These are phyloP conservation scores for Macaria liturata DNA, from an alignment of 2,888 invertebrate species.

Conservation along the genomic window DNA sequence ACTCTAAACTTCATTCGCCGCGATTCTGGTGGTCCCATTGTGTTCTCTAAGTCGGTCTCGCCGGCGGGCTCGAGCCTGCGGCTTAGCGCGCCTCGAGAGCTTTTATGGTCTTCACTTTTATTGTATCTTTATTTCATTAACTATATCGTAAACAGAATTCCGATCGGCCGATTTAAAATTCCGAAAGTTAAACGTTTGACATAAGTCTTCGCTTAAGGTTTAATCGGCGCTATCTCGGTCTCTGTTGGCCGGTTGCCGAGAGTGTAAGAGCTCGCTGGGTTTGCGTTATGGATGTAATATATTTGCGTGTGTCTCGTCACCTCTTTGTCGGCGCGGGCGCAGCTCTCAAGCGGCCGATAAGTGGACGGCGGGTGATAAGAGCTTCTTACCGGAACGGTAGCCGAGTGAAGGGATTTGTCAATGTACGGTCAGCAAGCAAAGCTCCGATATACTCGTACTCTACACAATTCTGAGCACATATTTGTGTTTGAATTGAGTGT, in stretches of 20 bases:
- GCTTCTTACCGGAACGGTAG: slow-evolving; percentile 67
- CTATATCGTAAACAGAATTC: slow-evolving; percentile 58
- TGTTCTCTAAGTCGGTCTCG: slow-evolving; percentile 61
- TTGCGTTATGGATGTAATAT: slow-evolving; percentile 38
- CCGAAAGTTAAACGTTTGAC: slow-evolving; percentile 38
- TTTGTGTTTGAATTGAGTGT: slow-evolving; percentile 29
- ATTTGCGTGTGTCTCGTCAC: slow-evolving; percentile 70
- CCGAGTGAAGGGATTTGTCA: slow-evolving; percentile 73
- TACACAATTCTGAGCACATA: slow-evolving; percentile 25
- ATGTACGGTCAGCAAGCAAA: slow-evolving; percentile 68
- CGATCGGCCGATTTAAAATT: slow-evolving; percentile 43
- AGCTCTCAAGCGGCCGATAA: slow-evolving; percentile 70
- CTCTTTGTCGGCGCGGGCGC: slow-evolving; percentile 72
- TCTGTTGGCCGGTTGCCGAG: slow-evolving; percentile 25
- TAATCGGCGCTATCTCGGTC: slow-evolving; percentile 26
- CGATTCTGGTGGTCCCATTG: slow-evolving; percentile 81
- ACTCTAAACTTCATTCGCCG: slow-evolving; percentile 76
- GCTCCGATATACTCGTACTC: slow-evolving; percentile 12
- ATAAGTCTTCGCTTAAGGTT: slow-evolving; percentile 41
- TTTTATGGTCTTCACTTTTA: slow-evolving; percentile 68
- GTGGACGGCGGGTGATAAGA: slow-evolving; percentile 67
- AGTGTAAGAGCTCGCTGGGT: slow-evolving; percentile 36
- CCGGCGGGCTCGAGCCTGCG: slow-evolving; percentile 43
- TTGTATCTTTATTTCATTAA: slow-evolving; percentile 69
- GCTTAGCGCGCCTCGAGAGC: slow-evolving; percentile 62